Base-by-base conservation (phyloP, 2,113 vertebrate genomes). In the Scatophagus argus region DNA sequence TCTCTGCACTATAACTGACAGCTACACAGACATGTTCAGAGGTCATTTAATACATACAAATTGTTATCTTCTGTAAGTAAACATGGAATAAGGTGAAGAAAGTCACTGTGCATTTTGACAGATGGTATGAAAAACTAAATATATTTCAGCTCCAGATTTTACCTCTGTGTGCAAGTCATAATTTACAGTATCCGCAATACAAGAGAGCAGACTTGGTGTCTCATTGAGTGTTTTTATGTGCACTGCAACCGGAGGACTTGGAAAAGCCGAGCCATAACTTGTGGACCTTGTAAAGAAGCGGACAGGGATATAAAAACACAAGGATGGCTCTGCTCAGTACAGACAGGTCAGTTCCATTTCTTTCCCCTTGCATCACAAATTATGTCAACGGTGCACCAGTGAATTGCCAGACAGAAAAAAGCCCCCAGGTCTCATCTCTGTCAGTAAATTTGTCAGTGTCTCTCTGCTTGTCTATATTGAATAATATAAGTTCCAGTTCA, bases 191-290 rank as follows among this genome's bases (percentile, higher is more conserved):
- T 75, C 49, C 68, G 73, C 74, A 52, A 55, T 79, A 38, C 29
- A 32, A 38, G 23, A 46, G 63, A 47, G 46, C 27, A 76, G 36
- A 19, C 10, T 36, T 17, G 47, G 21, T 55, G 39, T 63, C 49
- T 69, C 44, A 29, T 36, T 21, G 3, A 59, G 8, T 46, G 46
- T 72, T 86, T 72, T 80, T 72, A 74, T 83, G 58, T 1, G 3
- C 54, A 11, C 31, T 70, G 63, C 73, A 85, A 63, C 19, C 8
- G 3, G 17, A 64, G 19, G 66, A 69, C n/a, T 38, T 65, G 58
- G 36, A 46, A 75, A 82, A 87, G 79, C 74, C 44, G 11, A 21
- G 71, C 67, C 66, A 74, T 92, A 88, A 90, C 83, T 88, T 81
- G 73, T 83, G 60, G 74, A 43, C 51, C 68, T 79, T 66, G 68